phyloP scores from a whole-genome alignment of 2,113 vertebrate species.

The Phaethornis superciliosus region DNA sequence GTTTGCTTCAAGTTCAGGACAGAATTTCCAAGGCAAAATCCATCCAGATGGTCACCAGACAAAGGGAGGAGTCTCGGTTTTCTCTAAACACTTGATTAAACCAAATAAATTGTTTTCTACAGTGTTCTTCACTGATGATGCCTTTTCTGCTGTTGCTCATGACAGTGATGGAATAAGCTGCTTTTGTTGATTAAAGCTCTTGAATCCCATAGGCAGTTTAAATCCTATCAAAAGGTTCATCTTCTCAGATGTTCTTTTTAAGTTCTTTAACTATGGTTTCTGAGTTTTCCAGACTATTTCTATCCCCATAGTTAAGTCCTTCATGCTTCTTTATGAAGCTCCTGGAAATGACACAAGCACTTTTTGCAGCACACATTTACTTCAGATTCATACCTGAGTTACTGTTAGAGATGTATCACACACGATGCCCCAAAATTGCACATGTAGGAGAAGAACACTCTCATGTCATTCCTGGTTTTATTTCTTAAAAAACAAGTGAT shows the following conservation, averaged over 20 bases:
- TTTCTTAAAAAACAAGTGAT: background rate
- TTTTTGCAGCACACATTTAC: background rate
- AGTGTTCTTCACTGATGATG: background rate
- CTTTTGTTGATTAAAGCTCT: conserved; percentile 71
- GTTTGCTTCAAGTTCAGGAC: conserved; percentile 38
- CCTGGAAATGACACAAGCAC: background rate
- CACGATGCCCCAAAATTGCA: background rate
- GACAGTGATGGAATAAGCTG: conserved; percentile 66
- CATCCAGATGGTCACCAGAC: conserved; percentile 63
- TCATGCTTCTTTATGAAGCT: background rate
- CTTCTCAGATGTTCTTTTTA: conserved; percentile 71
- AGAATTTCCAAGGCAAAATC: conserved; percentile 51
- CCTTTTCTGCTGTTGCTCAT: conserved; percentile 43
- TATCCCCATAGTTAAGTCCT: background rate
- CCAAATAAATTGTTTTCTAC: conserved; percentile 50
- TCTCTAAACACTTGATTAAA: conserved; percentile 47
- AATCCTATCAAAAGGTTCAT: conserved; percentile 73
- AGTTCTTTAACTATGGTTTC: conserved; percentile 32
- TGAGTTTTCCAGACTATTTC: background rate
- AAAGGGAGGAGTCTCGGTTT: conserved; percentile 21
- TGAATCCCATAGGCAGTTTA: conserved; percentile 60
- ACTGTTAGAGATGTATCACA: background rate
- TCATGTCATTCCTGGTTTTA: background rate
- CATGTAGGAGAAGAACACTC: background rate
- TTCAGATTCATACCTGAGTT: background rate